Percentiles rank a stretch among this genome's conserved stretches.
phyloP scores from a whole-genome alignment of 2,888 invertebrate genomes.

The Nemurella pictetii region DNA sequence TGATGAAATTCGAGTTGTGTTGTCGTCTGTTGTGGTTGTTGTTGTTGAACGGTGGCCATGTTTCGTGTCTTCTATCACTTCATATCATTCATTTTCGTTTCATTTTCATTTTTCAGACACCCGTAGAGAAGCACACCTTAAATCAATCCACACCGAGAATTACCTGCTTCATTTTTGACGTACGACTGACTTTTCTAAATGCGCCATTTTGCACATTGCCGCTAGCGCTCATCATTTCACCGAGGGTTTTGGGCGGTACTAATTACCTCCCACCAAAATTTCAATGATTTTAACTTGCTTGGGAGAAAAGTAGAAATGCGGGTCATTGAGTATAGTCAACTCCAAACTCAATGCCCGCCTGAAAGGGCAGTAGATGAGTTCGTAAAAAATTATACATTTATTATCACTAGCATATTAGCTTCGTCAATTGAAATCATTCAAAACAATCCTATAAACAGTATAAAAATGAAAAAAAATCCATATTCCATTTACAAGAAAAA shows the following conservation, averaged over 20 bases:
- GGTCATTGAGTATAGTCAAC: no score
- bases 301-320: no score
- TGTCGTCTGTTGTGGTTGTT: constrained; percentile 45
- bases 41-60: constrained; percentile 46
- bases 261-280: neutral
- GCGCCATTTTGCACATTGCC: neutral
- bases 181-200: neutral
- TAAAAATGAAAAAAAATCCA: neutral
- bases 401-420: no score
- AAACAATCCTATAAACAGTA: no score
- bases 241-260: neutral
- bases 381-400: no score
- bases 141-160: neutral
- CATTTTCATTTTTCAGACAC: constrained; percentile 1
- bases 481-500: neutral
- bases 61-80: constrained; percentile 18
- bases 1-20: constrained; percentile 72
- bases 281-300: no score
- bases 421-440: no score
- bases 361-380: no score
- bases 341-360: no score
- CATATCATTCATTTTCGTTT: constrained; percentile 7
- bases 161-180: neutral
- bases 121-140: neutral
- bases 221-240: neutral